Conservation (phyloP, 2,797 vertebrate genomes). For the Threskiornis aethiopicus region DNA sequence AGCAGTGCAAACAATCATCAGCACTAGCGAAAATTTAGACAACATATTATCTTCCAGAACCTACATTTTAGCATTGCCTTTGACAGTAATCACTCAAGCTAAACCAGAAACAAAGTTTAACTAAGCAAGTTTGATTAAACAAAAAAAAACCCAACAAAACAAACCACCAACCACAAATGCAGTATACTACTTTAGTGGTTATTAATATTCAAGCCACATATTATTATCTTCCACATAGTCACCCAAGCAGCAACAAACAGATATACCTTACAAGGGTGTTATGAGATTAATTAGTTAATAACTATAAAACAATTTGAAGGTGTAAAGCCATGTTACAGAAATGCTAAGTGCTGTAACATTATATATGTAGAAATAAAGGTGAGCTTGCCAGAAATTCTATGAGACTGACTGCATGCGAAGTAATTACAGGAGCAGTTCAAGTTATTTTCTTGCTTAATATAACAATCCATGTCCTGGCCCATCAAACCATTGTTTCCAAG, state of each 20-base stretch:
- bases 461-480: conserved; percentile 21
- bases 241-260: conserved; percentile 50
- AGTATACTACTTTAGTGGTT: not conserved
- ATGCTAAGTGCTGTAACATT: conserved; percentile 6
- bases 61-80: not conserved
- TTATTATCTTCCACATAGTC: conserved; percentile 3
- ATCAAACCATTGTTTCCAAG: conserved; percentile 50
- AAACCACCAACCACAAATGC: not conserved
- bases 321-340: conserved; percentile 30
- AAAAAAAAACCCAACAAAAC: not conserved
- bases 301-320: conserved; percentile 38
- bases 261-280: conserved; percentile 25
- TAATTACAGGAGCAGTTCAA: conserved; percentile 47
- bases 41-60: not conserved
- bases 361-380: not conserved
- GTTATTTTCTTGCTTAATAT: conserved; percentile 59
- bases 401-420: not conserved
- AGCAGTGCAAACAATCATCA: not conserved
- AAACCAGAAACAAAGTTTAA: not conserved
- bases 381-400: conserved; percentile 24
- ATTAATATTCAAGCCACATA: conserved; percentile 48
- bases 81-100: not conserved
- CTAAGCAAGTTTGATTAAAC: not conserved
- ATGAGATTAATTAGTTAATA: conserved; percentile 62
- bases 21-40: not conserved